Base-by-base conservation (phyloP, 2,888 invertebrate species). In the Cetonia aurata region DNA sequence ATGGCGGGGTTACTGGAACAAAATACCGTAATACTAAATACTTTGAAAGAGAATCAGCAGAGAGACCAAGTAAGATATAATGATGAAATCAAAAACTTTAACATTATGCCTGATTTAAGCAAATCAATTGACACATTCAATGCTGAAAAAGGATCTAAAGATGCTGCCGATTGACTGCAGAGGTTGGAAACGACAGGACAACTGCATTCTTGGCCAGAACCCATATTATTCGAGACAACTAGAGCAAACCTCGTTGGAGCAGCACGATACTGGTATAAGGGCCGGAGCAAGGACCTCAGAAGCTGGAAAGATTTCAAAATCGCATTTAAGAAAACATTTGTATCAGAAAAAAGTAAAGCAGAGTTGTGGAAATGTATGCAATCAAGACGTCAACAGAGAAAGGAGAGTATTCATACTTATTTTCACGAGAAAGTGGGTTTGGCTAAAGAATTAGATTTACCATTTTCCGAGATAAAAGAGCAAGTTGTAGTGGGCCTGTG, bases 191-290 rank as follows among this genome's bases (percentile, higher is more conserved):
- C 42, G 2, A 52, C 44, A 19, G 56, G 41, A 31, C 15, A 17
- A 19, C 17, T 52, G 9, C 59, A 71, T 68, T 13, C 41, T 25
- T 71, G 71, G 68, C 48, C 67, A 3, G 71, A 67, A 3, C n/a
- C 56, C 2, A 55, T 68, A 17, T 50, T 57, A 44, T 60, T 67
- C 13, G 71, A 71, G 52, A 68, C 71, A 17, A 60, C 71, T 4
- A 48, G 71, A 68, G 31, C 59, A 15, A 60, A 71, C 13, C 44
- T 71, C n/a, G 15, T 52, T 41, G 65, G 55, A n/a, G 71, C 67
- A 10, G 68, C 68, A 6, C 48, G 46, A 37, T 37, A 60, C 10
- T 71, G 71, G 71, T 71, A 67, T 19, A 41, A 53, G 13, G 53
- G 31, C 12, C 56, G 55, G 15, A 48, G 41, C 8, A 10, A 41